Base-by-base conservation (phyloP, 2,888 invertebrate genomes). In the Apantesis nais region DNA sequence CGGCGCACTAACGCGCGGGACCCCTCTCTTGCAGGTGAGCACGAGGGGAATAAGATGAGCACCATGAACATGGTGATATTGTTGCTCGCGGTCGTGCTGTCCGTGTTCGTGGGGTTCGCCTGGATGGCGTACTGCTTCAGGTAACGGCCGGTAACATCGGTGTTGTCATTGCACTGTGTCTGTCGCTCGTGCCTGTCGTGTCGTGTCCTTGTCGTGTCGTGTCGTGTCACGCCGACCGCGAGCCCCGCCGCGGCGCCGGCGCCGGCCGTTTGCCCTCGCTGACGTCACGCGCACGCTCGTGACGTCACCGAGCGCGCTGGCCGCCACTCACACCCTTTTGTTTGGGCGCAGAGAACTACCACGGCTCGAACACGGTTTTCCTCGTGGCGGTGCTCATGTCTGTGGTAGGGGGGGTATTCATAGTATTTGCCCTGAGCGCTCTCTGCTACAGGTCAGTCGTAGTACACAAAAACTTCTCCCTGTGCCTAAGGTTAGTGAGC, bases 371-470 rank as follows among this genome's bases (percentile, higher is more conserved):
- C 97, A 98, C 98, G 96, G 98, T 98, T 96, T 98, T 98, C 97
- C 97, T 99, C 97, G 99, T 99, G 96, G 98, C 97, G 97, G 98
- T 98, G 96, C 98, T 99, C 97, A 98, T 99, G 97, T 98, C 98
- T 96, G 98, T 98, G 97, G 98, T 99, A 97, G 99, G 98, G 97
- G 98, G 98, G 97, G 99, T 99, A 97, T 99, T 99, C 97, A 97
- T 99, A 96, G 97, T 98, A 97, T 99, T 99, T 97, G 98, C 99
- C 96, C 97, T 98, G 97, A 98, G 99, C 98, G 99, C 99, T 96
- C 98, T 99, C 97, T 99, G 99, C 98, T 99, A 99, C 98, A 98
- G 98, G 98, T 98, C 98, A 98, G 98, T 98, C 97, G 98, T 98
- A 97, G 98, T 98, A 97, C 98, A 98, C 98, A 98, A 98, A 98